Evolutionary conservation across 2,113 vertebrate genomes (phyloP), one percentile per base, ranked within the genome.

Genomic region (Coptodon bakossiorum): DNA sequence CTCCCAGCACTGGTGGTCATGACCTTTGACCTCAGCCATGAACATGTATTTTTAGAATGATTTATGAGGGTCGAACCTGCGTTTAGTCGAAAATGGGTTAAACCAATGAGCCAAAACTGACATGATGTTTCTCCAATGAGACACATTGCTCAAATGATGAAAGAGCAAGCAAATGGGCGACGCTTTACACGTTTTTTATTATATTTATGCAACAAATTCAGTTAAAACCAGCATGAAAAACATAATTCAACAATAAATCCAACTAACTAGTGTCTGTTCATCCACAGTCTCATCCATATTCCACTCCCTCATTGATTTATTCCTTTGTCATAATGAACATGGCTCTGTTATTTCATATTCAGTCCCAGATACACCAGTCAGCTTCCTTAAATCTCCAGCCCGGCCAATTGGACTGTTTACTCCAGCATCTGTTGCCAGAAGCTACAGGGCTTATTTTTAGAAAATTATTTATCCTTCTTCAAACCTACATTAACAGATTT

Each of bases 1-100:
- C 87, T 86, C 83, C 45, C 7, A 56, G 85, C 87, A 84, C 61
- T 80, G 57, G 59, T 52, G 93, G 90, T 86, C 90, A 29, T 48
- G 83, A 89, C 90, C 93, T 93, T 86, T 93, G 88, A 92, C 92
- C 94, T 86, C 80, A 63, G 54, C 66, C 48, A 61, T 61, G 80
- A 90, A 87, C 86, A 59, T 86, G 66, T 43, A 84, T 82, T 68
- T 84, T 86, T 31, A 85, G 22, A 85, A 45, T 89, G 89, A 90
- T 81, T 71, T 88, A 94, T 88, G 89, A 90, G 81, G 82, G 43
- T 82, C 82, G 71, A 89, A 91, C 86, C 61, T 45, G 48, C 5
- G 5, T 90, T 88, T 91, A 88, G 71, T 48, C 63, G 2, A 84
- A 88, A 86, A 73, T 45, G 80, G 29, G 31, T 81, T 52, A 57